Conservation (phyloP, 2,113 vertebrate species). For the Lepus americanus region DNA sequence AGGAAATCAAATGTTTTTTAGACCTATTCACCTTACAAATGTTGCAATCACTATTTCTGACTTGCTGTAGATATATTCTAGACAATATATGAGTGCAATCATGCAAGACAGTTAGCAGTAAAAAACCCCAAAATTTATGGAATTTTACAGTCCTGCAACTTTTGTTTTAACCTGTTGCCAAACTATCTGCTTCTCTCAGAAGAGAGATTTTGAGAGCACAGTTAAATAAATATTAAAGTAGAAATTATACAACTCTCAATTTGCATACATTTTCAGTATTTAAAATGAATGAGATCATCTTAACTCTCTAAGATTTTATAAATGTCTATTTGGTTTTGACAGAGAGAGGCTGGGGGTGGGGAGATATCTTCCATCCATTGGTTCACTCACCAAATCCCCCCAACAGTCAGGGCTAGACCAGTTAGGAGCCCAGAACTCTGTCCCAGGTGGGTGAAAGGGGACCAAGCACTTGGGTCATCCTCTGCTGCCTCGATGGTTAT, state of each 20-base stretch:
- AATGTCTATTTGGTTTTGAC: no score
- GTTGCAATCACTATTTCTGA: conserved; percentile 85
- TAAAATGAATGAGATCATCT: conserved; percentile 76
- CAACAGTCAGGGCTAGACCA: no score
- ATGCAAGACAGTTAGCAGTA: conserved; percentile 87
- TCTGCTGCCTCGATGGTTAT: no score
- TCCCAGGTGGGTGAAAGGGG: no score
- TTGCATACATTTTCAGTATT: conserved; percentile 83
- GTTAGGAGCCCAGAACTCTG: no score
- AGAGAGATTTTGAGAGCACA: conserved; percentile 84
- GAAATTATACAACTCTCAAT: conserved; percentile 78
- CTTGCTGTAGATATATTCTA: conserved; percentile 86
- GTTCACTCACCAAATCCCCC: no score
- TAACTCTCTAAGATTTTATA: conserved; percentile 25
- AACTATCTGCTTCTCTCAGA: conserved; percentile 85
- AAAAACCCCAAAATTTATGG: conserved; percentile 77
- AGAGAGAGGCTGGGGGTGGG: no score
- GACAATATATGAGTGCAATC: conserved; percentile 89
- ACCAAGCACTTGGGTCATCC: no score
- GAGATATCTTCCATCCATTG: no score
- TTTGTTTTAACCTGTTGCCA: conserved; percentile 86
- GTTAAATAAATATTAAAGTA: conserved; percentile 66
- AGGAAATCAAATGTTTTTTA: conserved; percentile 82
- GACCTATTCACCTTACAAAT: conserved; percentile 84
- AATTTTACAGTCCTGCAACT: conserved; percentile 80